phyloP scores from a whole-genome alignment of 2,113 vertebrate genomes.

The Spheniscus mendiculus region DNA sequence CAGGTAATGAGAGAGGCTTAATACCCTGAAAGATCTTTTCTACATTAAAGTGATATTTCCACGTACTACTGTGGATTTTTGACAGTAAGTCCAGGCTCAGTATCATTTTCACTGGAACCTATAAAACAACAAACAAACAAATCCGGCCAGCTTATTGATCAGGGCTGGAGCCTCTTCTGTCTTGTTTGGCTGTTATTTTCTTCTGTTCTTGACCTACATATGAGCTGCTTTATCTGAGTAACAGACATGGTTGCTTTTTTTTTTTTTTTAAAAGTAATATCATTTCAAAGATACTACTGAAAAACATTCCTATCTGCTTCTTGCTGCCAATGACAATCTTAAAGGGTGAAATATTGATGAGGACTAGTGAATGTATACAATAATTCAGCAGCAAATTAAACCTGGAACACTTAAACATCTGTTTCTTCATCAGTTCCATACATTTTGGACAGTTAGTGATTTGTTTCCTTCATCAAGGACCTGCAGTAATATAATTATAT shows the following conservation, averaged over 20 bases:
- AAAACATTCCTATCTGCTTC: not conserved
- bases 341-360: not conserved
- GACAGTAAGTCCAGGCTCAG: not conserved
- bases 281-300: not conserved
- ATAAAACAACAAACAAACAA: not conserved
- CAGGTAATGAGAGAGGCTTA: not conserved
- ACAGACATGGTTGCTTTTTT: not conserved
- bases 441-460: not conserved
- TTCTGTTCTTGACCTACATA: not conserved
- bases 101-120: not conserved
- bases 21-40: not conserved
- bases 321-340: not conserved
- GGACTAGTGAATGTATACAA: not conserved
- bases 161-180: not conserved
- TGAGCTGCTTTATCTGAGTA: not conserved
- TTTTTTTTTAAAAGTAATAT: too few relatives aligned
- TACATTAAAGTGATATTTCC: not conserved
- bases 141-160: not conserved
- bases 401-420: not conserved
- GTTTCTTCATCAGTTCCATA: not conserved
- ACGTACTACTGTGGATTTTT: accelerated
- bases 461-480: not conserved
- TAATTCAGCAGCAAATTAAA: not conserved
- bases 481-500: not conserved
- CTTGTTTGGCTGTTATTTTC: not conserved